Conservation (phyloP, 2,113 vertebrate genomes). For the Himantopus leucocephalus region DNA sequence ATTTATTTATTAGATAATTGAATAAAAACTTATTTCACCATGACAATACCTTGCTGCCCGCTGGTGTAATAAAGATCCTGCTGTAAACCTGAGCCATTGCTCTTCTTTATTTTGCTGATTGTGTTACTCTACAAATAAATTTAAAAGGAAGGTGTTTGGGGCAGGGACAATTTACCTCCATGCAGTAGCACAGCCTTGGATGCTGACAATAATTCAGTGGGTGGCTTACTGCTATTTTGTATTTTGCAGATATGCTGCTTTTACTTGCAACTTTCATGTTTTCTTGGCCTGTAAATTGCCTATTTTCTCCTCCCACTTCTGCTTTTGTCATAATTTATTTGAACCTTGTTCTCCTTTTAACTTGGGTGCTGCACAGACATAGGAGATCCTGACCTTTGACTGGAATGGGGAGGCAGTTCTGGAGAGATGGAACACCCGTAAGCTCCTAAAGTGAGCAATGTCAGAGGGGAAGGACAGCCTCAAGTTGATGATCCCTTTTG, state of each 20-base stretch:
- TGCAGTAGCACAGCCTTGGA: not conserved
- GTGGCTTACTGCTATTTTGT: not conserved
- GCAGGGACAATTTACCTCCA: not conserved
- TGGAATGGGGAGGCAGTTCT: not conserved
- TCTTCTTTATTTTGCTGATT: not conserved
- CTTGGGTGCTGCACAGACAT: not conserved
- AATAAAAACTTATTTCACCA: not conserved
- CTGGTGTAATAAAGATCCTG: not conserved
- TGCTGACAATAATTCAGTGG: not conserved
- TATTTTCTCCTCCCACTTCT: not conserved
- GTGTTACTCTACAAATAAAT: not conserved
- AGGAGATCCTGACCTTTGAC: not conserved
- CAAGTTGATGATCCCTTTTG: not conserved
- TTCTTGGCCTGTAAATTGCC: not conserved
- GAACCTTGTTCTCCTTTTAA: not conserved
- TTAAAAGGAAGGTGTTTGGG: not conserved
- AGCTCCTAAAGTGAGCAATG: not conserved
- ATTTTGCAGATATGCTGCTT: not conserved
- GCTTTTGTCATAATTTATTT: not conserved
- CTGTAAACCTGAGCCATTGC: not conserved
- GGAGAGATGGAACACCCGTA: not conserved
- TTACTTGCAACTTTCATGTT: not conserved
- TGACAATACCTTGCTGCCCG: not conserved
- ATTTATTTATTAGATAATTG: not conserved
- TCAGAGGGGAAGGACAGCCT: not conserved